Conservation (phyloP, 2,113 vertebrate genomes). For the Trochalopteron elliotii region DNA sequence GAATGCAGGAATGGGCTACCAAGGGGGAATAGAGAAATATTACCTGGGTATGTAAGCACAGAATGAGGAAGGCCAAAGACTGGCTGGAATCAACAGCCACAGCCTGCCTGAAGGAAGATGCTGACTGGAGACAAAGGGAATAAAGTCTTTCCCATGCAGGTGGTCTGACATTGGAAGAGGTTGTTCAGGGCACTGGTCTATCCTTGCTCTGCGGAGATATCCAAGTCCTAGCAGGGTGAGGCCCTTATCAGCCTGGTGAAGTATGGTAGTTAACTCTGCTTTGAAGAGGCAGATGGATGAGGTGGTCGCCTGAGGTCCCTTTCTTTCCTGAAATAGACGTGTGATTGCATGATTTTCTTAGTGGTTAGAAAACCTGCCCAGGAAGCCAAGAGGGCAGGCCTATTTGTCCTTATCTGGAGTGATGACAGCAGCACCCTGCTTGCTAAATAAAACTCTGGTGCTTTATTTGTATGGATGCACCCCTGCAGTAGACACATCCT, state of each 20-base stretch:
- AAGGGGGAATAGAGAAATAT: neutral
- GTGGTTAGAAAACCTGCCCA: neutral
- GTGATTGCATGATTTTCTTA: neutral
- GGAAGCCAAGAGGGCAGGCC: neutral
- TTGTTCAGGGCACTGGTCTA: neutral
- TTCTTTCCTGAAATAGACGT: neutral
- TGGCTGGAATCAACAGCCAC: neutral
- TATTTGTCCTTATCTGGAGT: neutral
- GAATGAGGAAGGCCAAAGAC: neutral
- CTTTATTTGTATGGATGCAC: fast-evolving
- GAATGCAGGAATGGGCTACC: neutral
- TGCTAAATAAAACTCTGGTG: neutral
- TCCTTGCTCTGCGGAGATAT: fast-evolving
- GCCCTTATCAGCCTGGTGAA: neutral
- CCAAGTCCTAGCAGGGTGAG: neutral
- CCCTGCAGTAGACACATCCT: neutral
- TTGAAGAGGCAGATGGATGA: neutral
- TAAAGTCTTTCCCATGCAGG: neutral
- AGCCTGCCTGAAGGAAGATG: neutral
- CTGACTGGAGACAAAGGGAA: neutral
- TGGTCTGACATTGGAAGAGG: neutral
- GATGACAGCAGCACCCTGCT: neutral
- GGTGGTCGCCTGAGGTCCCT: neutral
- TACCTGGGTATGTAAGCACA: neutral
- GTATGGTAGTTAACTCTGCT: neutral